Evolutionary conservation across 2,797 vertebrate species (phyloP).

Genomic region (Lagodon rhomboides): DNA sequence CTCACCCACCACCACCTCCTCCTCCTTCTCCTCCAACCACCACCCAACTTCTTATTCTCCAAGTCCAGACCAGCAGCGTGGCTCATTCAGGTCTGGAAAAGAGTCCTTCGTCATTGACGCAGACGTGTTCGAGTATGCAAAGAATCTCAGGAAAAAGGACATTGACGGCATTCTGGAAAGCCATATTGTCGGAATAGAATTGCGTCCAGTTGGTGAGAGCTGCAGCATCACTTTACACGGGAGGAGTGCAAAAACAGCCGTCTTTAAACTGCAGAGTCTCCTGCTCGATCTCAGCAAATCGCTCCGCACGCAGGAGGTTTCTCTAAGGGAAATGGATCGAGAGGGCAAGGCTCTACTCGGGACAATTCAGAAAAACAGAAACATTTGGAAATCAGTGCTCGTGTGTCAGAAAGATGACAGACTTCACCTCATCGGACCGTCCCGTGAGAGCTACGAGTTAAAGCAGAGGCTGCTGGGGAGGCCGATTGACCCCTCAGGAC

Average conservation of each 20-base stretch:
- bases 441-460: constrained; percentile 57
- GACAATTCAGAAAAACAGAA: neutral
- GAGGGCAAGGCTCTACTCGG: neutral
- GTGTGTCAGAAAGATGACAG: constrained; percentile 4
- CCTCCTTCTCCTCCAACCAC: neutral
- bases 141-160: neutral
- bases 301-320: constrained; percentile 76
- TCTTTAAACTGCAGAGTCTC: constrained; percentile 38
- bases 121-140: constrained; percentile 61
- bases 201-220: accelerated
- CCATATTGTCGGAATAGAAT: neutral
- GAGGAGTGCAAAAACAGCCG: neutral
- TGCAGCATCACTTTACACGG: constrained; percentile 51
- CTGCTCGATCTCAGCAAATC: constrained; percentile 7
- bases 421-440: constrained; percentile 76
- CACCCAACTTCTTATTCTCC: neutral
- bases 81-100: accelerated
- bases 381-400: constrained; percentile 35
- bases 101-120: constrained; percentile 44
- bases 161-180: neutral
- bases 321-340: constrained; percentile 6
- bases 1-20: neutral
- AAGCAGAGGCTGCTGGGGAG: constrained; percentile 67
- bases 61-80: neutral
- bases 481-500: neutral